Evolutionary conservation across 1,140 invertebrate species (phyloP), one percentile per base, ranked within the genome.

Genomic region (Tetragnatha versicolor): DNA sequence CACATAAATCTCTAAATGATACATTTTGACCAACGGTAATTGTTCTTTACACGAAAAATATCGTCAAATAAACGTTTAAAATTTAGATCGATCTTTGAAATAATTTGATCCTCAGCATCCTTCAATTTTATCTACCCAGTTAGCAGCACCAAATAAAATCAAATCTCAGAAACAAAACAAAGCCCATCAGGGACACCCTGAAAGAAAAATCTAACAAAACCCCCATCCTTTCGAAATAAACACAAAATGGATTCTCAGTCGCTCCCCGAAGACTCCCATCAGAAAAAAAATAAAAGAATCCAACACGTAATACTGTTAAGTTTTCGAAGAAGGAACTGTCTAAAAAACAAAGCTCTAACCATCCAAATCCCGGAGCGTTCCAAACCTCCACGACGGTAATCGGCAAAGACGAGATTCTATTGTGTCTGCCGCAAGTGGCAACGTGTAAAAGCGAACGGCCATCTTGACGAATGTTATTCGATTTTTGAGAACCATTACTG

Each of bases 381-480:
- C 42, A 63, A 63, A 37, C 25, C 60, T 63, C 35, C 33, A n/a
- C 33, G 29, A 31, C 25, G 42, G 42, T 63, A n/a, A 35, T 39
- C 35, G 37, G 22, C 20, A n/a, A n/a, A n/a, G n/a, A n/a, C n/a
- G 35, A 39, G 60, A 63, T 63, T 63, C 60, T 63, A 63, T 63
- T 63, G 31, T 63, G 60, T 63, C 60, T 10, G 35, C n/a, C 42
- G 60, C 35, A 39, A 63, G 27, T 68, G 42, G 45, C 65, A 47
- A 68, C 65, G 65, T 49, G 39, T 49, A 49, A 31, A 68, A 22
- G 65, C 31, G 27, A 14, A 6, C 42, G 39, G 45, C 65, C 42
- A 68, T 68, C 45, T 49, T 68, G 39, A 68, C 65, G 31, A 68
- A 68, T 68, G 65, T 49, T 49, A 68, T 68, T 68, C 65, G 65